phyloP scores from a whole-genome alignment of 2,888 invertebrate species.

The Hemistola chrysoprasaria region DNA sequence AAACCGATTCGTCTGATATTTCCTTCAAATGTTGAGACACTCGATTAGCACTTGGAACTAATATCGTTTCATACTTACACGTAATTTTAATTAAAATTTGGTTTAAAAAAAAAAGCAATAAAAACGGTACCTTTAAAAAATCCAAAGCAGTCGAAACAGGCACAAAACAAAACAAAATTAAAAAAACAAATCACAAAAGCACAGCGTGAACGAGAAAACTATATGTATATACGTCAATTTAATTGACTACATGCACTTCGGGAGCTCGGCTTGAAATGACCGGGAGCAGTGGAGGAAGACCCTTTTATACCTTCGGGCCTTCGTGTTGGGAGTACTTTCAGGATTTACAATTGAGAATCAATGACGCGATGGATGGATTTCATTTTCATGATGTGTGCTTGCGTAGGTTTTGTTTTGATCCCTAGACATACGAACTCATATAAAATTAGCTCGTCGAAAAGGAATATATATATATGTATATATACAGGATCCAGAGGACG shows the following conservation, averaged over 20 bases:
- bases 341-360: slow-evolving; percentile 30
- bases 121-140: slow-evolving; percentile 38
- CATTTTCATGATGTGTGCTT: not conserved
- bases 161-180: slow-evolving; percentile 24
- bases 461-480: too few relatives aligned
- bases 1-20: too few relatives aligned
- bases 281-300: slow-evolving; percentile 41
- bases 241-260: slow-evolving; percentile 28
- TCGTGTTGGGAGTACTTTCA: slow-evolving; percentile 24
- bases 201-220: slow-evolving; percentile 3
- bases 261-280: slow-evolving; percentile 55
- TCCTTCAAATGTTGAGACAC: too few relatives aligned
- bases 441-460: too few relatives aligned
- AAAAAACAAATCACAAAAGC: slow-evolving; percentile 20
- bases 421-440: too few relatives aligned
- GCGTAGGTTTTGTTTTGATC: too few relatives aligned
- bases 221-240: slow-evolving; percentile 10
- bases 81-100: not conserved
- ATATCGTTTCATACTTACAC: too few relatives aligned
- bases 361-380: slow-evolving; percentile 19
- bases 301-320: slow-evolving; percentile 48
- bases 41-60: too few relatives aligned
- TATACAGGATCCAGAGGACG: too few relatives aligned
- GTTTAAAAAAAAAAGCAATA: slow-evolving; percentile 3
- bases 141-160: slow-evolving; percentile 27